phyloP scores from a whole-genome alignment of 1,140 invertebrate species.

The Apis cerana region DNA sequence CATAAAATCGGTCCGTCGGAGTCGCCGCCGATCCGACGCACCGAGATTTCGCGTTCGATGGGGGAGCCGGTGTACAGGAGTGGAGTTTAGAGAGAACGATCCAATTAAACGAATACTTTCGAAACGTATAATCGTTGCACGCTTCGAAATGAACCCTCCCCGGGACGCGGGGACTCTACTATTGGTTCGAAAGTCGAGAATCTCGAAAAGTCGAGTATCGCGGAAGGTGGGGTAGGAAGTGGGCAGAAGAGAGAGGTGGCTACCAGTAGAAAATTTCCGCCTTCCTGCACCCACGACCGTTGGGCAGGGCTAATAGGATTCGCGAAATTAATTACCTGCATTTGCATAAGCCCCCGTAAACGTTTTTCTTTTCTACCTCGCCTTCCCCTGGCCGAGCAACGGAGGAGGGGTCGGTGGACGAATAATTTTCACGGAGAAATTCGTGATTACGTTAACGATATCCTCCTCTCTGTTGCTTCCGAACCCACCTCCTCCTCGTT shows the following conservation, averaged over 20 bases:
- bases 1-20: too few species aligned
- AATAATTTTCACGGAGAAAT: constrained; percentile 67
- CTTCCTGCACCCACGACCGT: constrained; percentile 56
- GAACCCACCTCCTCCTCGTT: neutral
- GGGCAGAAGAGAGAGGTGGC: neutral
- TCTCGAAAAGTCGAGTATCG: constrained; percentile 52
- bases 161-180: neutral
- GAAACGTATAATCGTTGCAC: constrained; percentile 36
- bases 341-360: constrained; percentile 74
- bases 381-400: constrained; percentile 22
- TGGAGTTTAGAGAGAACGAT: constrained; percentile 33
- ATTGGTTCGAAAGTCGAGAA: constrained; percentile 54
- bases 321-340: constrained; percentile 75
- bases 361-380: constrained; percentile 65
- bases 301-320: constrained; percentile 72
- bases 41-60: constrained; percentile 10
- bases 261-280: constrained; percentile 50
- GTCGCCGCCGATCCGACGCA: neutral
- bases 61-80: neutral
- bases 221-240: neutral
- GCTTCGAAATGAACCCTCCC: constrained; percentile 48
- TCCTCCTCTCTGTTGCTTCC: constrained; percentile 20
- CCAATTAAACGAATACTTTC: constrained; percentile 58
- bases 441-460: constrained; percentile 70
- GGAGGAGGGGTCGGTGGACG: constrained; percentile 33